These are phyloP conservation scores for Standfussiana lucernea DNA, from an alignment of 2,888 invertebrate genomes.

Conservation along the genomic window DNA sequence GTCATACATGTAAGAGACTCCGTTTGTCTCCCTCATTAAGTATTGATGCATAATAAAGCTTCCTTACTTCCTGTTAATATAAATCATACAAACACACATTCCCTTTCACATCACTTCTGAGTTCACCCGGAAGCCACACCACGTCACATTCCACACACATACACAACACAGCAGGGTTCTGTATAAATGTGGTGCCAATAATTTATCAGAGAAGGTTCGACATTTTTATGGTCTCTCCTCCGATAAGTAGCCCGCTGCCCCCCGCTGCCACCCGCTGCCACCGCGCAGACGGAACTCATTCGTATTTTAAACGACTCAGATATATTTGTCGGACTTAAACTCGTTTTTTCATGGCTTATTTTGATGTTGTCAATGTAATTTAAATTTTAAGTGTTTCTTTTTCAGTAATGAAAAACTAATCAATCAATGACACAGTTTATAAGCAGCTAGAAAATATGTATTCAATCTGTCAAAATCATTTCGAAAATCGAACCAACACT, in stretches of 20 bases:
- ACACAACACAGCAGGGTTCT: not conserved
- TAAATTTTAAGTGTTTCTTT: not conserved
- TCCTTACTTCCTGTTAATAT: too few relatives aligned
- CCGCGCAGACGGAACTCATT: constrained; percentile 24
- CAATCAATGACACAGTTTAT: not conserved
- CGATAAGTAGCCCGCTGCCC: constrained; percentile 32
- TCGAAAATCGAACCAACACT: not conserved
- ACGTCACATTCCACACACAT: not conserved
- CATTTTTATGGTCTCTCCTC: constrained; percentile 47
- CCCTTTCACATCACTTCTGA: not conserved
- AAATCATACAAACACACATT: not conserved
- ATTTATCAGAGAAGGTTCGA: constrained; percentile 49
- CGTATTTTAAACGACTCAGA: constrained; percentile 51
- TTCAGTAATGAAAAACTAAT: not conserved
- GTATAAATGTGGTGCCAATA: constrained; percentile 32
- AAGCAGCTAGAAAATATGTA: not conserved
- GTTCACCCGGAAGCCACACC: not conserved
- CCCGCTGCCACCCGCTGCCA: too few relatives aligned
- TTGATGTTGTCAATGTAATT: not conserved
- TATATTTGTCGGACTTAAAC: constrained; percentile 27
- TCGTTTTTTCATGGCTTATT: constrained; percentile 13
- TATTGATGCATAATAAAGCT: not conserved
- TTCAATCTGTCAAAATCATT: not conserved
- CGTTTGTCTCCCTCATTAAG: not conserved
- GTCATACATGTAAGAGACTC: not conserved